Evolutionary conservation across 1,140 invertebrate species (phyloP).

Genomic region (Akabosia matsudoensis): DNA sequence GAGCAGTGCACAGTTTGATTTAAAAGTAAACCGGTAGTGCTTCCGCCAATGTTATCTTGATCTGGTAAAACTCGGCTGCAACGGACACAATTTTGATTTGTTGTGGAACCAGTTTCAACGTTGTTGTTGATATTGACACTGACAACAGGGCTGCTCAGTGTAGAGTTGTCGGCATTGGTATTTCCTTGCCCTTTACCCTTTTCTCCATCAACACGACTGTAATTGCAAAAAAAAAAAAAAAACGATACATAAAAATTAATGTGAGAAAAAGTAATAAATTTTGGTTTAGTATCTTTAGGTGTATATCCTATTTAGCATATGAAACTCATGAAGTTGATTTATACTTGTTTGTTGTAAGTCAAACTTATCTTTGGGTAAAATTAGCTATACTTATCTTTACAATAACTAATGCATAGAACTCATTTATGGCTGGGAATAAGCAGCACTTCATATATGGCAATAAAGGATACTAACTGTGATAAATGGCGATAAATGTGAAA

Average conservation of each 20-base stretch:
- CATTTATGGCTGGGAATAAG: too few species aligned
- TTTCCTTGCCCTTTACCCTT: background rate
- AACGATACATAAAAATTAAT: background rate
- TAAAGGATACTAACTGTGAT: too few species aligned
- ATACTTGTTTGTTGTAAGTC: too few species aligned
- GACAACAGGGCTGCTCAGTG: background rate
- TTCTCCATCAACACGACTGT: conserved; percentile 13
- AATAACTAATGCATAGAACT: too few species aligned
- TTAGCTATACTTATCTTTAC: too few species aligned
- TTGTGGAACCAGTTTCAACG: background rate
- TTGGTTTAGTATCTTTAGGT: background rate
- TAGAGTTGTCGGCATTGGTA: background rate
- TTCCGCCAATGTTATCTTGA: background rate
- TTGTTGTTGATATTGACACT: conserved; percentile 8
- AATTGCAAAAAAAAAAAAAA: background rate
- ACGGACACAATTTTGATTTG: conserved; percentile 9
- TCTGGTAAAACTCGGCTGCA: conserved; percentile 7
- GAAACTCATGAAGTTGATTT: too few species aligned
- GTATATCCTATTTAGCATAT: background rate
- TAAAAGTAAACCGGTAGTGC: background rate
- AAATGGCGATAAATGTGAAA: too few species aligned
- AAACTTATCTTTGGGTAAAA: too few species aligned
- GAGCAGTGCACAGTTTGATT: conserved; percentile 20
- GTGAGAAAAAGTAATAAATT: background rate
- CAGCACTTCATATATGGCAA: too few species aligned